These are phyloP conservation scores for Echinarachnius parma DNA, from an alignment of 53 echinoderm and acorn worm genomes.

Conservation along the genomic window DNA sequence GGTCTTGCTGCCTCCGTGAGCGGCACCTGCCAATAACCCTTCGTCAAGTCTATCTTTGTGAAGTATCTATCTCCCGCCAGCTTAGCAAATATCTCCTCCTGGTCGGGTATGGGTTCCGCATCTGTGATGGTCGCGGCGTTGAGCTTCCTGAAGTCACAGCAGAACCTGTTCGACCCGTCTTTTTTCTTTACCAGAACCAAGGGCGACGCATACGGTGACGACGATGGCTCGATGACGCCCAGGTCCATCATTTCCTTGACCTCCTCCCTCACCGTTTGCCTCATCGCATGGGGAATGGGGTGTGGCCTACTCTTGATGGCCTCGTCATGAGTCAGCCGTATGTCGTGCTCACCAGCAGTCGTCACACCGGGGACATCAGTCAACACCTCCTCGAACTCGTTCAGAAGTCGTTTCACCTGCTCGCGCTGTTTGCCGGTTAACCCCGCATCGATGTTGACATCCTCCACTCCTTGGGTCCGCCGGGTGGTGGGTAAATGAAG, in stretches of 20 bases:
- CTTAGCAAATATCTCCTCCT: conserved; percentile 56
- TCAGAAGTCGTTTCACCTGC: neutral
- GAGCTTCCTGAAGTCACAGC: conserved; percentile 53
- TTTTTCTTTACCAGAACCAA: conserved; percentile 51
- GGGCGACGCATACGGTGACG: conserved; percentile 56
- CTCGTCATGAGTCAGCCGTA: conserved; percentile 46
- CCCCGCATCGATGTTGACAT: conserved; percentile 26
- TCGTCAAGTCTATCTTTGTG: conserved; percentile 55
- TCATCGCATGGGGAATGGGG: conserved; percentile 49
- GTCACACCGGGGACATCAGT: conserved; percentile 61
- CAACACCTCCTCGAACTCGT: conserved; percentile 43
- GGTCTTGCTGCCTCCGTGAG: conserved; percentile 25
- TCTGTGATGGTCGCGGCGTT: conserved; percentile 60
- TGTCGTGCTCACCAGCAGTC: conserved; percentile 38
- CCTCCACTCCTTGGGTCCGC: no score
- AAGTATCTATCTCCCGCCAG: conserved; percentile 48
- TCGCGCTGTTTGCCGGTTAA: neutral
- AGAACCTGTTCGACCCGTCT: conserved; percentile 61
- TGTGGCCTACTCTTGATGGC: conserved; percentile 36
- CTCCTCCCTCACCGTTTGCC: conserved; percentile 45
- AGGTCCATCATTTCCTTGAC: conserved; percentile 43
- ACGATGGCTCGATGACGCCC: conserved; percentile 49
- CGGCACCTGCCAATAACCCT: conserved; percentile 67
- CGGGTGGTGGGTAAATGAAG: no score
- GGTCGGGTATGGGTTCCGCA: conserved; percentile 59